Percentiles rank a stretch among this genome's conserved stretches.
Conservation (phyloP, 2,113 vertebrate genomes). For the Morone chrysops region DNA sequence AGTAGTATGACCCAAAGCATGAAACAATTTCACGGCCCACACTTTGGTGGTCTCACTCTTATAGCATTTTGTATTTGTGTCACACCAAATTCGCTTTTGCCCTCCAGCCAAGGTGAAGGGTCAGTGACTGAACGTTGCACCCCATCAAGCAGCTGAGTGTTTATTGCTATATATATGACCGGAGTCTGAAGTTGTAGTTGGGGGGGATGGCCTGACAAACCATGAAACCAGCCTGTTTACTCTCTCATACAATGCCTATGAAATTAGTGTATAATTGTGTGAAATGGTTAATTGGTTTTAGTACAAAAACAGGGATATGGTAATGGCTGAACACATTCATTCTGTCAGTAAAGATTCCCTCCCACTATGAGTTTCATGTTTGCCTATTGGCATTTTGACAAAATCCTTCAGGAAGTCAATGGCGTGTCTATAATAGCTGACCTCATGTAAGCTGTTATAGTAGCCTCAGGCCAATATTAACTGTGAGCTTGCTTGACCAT, state of each 20-base stretch:
- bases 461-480: conserved; percentile 19
- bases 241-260: background rate
- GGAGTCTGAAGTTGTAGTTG: background rate
- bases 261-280: background rate
- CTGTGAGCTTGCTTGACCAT: background rate
- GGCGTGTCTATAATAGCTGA: conserved; percentile 15
- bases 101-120: conserved; percentile 14
- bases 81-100: background rate
- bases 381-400: conserved; percentile 15
- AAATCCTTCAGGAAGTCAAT: background rate
- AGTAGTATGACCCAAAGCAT: background rate
- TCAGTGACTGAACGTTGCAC: conserved; percentile 5
- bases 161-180: background rate
- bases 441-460: conserved; percentile 11
- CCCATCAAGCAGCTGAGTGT: conserved; percentile 1
- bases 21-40: background rate
- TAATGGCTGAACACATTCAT: background rate
- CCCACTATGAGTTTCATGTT: background rate
- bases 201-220: background rate
- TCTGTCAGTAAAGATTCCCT: background rate
- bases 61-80: conserved; percentile 21
- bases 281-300: background rate
- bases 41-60: background rate
- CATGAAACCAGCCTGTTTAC: background rate
- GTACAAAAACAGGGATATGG: background rate